Percentiles rank a stretch among this genome's conserved stretches.
phyloP scores from a whole-genome alignment of 2,888 invertebrate genomes.

The Plagiodera versicolora region DNA sequence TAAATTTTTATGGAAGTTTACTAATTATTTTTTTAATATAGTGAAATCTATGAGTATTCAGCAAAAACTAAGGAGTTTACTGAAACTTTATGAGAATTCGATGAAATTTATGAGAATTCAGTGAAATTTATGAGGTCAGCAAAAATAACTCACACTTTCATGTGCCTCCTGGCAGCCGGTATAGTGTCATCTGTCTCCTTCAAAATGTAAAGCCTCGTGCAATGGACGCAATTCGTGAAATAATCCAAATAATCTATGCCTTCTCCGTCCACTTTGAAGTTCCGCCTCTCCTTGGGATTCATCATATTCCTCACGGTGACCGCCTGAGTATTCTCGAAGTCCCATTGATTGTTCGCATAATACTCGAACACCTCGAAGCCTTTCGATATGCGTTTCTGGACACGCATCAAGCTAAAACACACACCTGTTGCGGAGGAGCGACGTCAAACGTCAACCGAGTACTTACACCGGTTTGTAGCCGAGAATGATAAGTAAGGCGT shows the following conservation, averaged over 20 bases:
- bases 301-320: conserved; percentile 61
- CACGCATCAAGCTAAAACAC: conserved; percentile 70
- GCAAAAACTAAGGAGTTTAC: too few species aligned
- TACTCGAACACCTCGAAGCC: conserved; percentile 89
- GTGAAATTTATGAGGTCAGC: neutral
- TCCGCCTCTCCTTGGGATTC: conserved; percentile 66
- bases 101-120: neutral
- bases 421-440: neutral
- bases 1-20: too few species aligned
- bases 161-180: conserved; percentile 77
- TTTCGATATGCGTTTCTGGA: conserved; percentile 81
- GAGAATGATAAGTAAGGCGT: conserved; percentile 72
- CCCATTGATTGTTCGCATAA: conserved; percentile 92
- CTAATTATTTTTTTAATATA: neutral
- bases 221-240: conserved; percentile 79
- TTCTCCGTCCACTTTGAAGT: conserved; percentile 71
- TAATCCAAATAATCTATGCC: conserved; percentile 78
- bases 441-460: neutral
- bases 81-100: conserved; percentile 13
- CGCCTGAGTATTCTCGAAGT: conserved; percentile 74
- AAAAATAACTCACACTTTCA: conserved; percentile 68
- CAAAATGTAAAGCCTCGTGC: conserved; percentile 78
- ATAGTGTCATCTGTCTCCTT: conserved; percentile 82
- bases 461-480: conserved; percentile 89
- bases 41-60: neutral